Evolutionary conservation across 2,888 invertebrate species (phyloP), one percentile per base, ranked within the genome.

Genomic region (Eumerus sabulonum): DNA sequence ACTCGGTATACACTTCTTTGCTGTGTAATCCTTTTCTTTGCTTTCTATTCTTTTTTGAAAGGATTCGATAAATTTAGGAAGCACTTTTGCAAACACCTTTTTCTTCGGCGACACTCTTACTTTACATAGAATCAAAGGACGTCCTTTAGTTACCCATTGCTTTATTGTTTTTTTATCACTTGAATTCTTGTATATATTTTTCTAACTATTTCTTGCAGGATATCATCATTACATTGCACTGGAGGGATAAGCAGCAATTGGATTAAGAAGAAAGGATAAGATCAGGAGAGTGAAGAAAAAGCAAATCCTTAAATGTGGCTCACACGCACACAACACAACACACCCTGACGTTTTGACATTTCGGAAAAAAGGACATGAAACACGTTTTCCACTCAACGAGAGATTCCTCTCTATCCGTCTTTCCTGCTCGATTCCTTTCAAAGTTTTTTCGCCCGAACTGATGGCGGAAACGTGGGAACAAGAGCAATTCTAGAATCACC

Each of bases 341-440:
- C 76, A 70, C 76, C 76, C 70, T 62, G 59, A n/a, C 40, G 57
- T 63, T 76, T 68, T 76, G 74, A 76, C 74, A 68, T 63, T 76
- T 64, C 27, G 50, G 16, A 19, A 18, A 76, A 76, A 59, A 60
- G 57, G 51, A 53, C 68, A 57, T 45, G 50, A 48, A 47, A 56
- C 66, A 67, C 57, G 57, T 67, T 67, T 57, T 63, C 45, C 5
- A 35, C 17, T 42, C 12, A 16, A 17, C 27, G 14, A 38, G 12
- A 38, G 13, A 11, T 27, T 27, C 27, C 27, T 27, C 27, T 27
- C 27, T 27, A 27, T 27, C 27, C 27, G 7, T 7, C 27, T 27
- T 27, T 27, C 7, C 27, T 27, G 3, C 9, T 40, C 40, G 40
- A 9, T 40, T 40, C n/a, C 40, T 40, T 40, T 40, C 7, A 4